Evolutionary conservation across 2,888 invertebrate species (phyloP).

Genomic region (Tribolium freemani): DNA sequence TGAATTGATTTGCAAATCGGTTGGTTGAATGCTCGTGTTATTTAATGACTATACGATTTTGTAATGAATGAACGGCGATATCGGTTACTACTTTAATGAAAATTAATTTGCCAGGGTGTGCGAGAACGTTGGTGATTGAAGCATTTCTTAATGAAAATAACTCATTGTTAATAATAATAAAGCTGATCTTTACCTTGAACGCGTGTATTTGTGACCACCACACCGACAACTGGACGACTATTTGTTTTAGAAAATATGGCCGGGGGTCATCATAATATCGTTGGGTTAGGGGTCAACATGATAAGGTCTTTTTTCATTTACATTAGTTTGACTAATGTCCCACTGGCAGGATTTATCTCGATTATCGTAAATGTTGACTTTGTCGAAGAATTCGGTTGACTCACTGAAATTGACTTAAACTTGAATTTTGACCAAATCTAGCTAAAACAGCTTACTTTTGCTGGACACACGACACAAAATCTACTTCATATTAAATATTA

Average conservation of each 20-base stretch:
- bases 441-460: not conserved
- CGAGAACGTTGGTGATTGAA: too few species aligned
- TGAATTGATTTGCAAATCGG: not conserved
- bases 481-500: constrained; percentile 15
- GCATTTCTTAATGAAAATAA: not conserved
- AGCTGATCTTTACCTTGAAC: constrained; percentile 18
- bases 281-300: constrained; percentile 56
- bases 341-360: constrained; percentile 32
- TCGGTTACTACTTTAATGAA: not conserved
- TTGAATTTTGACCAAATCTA: not conserved
- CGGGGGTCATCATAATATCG: constrained; percentile 58
- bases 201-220: constrained; percentile 23
- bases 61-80: not conserved
- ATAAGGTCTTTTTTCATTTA: constrained; percentile 42
- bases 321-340: constrained; percentile 31
- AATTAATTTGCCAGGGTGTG: too few species aligned
- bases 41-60: constrained; percentile 5
- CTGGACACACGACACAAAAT: constrained; percentile 12
- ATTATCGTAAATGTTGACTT: constrained; percentile 9
- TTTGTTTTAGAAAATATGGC: constrained; percentile 56
- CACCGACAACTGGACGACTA: constrained; percentile 51
- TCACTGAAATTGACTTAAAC: too few species aligned
- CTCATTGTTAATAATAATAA: constrained; percentile 1
- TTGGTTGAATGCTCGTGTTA: not conserved
- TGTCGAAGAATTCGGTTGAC: not conserved